Evolutionary conservation across 53 echinoderm and acorn worm genomes (phyloP).

Genomic region (Echinarachnius parma): DNA sequence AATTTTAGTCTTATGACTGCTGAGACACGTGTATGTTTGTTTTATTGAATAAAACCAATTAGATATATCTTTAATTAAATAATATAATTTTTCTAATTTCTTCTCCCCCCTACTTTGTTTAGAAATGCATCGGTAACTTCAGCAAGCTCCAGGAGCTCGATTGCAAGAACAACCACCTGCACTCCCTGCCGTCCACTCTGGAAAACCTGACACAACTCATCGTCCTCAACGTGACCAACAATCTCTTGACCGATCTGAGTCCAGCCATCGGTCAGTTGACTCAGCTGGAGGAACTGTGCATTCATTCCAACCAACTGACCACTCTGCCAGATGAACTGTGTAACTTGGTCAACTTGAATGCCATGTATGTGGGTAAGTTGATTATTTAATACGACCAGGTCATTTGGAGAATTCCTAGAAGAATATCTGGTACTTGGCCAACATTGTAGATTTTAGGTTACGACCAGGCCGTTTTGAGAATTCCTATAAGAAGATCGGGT

Average conservation of each 20-base stretch:
- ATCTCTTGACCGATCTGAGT: constrained; percentile 68
- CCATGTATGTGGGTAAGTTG: constrained; percentile 36
- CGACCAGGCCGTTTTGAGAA: too few species aligned
- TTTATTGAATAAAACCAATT: too few species aligned
- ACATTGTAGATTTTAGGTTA: too few species aligned
- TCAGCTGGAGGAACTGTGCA: constrained; percentile 81
- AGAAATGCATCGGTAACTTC: constrained; percentile 83
- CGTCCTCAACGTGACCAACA: constrained; percentile 89
- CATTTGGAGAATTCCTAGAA: too few species aligned
- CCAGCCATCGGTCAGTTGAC: constrained; percentile 65
- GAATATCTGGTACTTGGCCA: too few species aligned
- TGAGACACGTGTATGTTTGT: too few species aligned
- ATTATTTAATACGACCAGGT: too few species aligned
- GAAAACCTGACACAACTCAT: constrained; percentile 57
- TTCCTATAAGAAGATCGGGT: too few species aligned
- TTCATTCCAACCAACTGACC: constrained; percentile 87
- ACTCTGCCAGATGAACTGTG: constrained; percentile 74
- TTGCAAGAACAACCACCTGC: constrained; percentile 93
- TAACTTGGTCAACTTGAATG: constrained; percentile 64
- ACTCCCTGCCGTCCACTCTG: constrained; percentile 62
- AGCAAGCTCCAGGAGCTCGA: constrained; percentile 84
- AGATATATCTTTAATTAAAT: too few species aligned
- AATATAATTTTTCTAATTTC: background rate
- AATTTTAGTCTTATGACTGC: too few species aligned
- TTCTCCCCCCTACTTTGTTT: background rate